phyloP scores from a whole-genome alignment of 2,888 invertebrate genomes.

The Heliconius erato region DNA sequence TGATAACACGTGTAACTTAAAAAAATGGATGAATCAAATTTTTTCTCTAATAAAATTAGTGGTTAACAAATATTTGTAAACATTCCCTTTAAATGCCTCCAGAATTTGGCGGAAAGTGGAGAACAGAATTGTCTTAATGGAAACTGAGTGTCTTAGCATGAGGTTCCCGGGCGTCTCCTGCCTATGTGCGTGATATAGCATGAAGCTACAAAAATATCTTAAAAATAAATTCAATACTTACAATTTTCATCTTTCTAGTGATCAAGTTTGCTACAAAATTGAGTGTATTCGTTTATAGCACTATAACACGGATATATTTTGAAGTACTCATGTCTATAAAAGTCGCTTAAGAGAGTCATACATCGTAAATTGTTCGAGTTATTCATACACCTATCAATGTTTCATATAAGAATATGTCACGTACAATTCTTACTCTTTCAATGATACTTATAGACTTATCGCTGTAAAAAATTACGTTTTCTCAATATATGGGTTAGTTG shows the following conservation, averaged over 20 bases:
- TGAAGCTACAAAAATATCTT: no score
- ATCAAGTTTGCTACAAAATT: not conserved
- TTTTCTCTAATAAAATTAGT: no score
- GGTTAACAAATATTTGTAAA: no score
- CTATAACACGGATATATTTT: not conserved
- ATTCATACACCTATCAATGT: not conserved
- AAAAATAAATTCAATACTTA: not conserved
- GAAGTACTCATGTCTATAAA: not conserved
- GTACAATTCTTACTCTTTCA: not conserved
- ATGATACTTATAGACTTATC: not conserved
- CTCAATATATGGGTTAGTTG: no score
- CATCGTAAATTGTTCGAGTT: not conserved
- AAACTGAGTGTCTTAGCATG: not conserved
- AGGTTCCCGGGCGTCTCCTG: not conserved
- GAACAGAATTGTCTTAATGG: not conserved
- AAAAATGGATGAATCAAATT: no score
- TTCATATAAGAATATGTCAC: not conserved
- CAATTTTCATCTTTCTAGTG: not conserved
- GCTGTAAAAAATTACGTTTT: no score
- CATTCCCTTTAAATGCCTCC: no score
- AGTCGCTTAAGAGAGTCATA: slow-evolving; percentile 6
- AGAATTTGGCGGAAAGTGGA: not conserved
- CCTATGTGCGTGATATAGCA: no score
- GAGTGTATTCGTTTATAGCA: not conserved
- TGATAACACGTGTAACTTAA: no score